phyloP scores from a whole-genome alignment of 2,113 vertebrate genomes.

The Caranx melampygus region DNA sequence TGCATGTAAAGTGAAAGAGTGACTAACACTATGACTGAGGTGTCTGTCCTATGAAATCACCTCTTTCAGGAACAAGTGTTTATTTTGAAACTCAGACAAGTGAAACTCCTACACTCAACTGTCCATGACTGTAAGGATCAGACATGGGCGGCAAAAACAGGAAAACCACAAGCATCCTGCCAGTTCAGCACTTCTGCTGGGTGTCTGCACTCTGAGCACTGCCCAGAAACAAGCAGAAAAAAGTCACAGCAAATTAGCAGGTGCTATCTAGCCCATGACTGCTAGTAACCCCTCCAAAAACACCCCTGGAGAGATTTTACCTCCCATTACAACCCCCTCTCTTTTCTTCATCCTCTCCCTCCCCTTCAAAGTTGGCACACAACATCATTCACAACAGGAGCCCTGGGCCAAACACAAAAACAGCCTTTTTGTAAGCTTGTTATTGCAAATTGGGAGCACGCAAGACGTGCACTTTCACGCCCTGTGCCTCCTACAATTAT shows the following conservation, averaged over 20 bases:
- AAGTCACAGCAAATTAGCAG: constrained; percentile 50
- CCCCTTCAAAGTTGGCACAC: constrained; percentile 58
- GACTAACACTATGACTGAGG: constrained; percentile 49
- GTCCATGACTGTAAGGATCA: constrained; percentile 35
- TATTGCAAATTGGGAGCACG: constrained; percentile 70
- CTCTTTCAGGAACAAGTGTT: constrained; percentile 46
- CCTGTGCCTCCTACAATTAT: constrained; percentile 63
- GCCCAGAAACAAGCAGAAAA: constrained; percentile 32
- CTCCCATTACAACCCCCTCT: constrained; percentile 28
- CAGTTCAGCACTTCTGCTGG: constrained; percentile 63
- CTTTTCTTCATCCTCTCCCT: constrained; percentile 27
- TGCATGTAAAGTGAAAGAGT: constrained; percentile 41
- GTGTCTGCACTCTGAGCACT: constrained; percentile 42
- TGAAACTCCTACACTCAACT: constrained; percentile 51
- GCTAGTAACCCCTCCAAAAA: constrained; percentile 70
- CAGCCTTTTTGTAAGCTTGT: constrained; percentile 63
- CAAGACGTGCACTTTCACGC: constrained; percentile 65
- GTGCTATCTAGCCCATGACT: constrained; percentile 65
- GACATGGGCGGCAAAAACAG: constrained; percentile 63
- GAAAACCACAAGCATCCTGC: constrained; percentile 69
- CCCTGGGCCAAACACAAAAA: constrained; percentile 68
- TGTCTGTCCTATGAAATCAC: constrained; percentile 41
- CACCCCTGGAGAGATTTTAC: constrained; percentile 61
- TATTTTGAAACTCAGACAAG: constrained; percentile 43
- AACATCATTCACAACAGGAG: constrained; percentile 52